Conservation (phyloP, 2,113 vertebrate species). For the Myanophis thanlyinensis region DNA sequence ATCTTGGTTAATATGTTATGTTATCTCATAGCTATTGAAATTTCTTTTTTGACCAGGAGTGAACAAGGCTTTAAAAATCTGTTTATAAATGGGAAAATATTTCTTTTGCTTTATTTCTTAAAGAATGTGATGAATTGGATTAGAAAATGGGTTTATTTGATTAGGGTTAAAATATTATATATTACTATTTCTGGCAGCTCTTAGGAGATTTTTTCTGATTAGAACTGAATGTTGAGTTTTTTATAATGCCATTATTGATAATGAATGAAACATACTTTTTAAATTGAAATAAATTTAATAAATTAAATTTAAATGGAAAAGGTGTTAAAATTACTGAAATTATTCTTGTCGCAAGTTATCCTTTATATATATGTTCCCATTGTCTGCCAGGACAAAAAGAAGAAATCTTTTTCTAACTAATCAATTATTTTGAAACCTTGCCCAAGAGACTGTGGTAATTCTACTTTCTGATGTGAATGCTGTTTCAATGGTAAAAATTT, state of each 20-base stretch:
- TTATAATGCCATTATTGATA: not conserved
- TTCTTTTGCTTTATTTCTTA: not conserved
- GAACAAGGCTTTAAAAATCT: not conserved
- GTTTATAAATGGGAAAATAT: not conserved
- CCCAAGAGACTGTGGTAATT: not conserved
- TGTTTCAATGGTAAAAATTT: not conserved
- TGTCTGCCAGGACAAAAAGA: not conserved
- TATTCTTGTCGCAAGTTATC: not conserved
- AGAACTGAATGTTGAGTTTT: not conserved
- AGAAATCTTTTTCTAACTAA: not conserved
- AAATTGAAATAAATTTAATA: not conserved
- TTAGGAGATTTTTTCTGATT: not conserved
- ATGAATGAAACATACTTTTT: not conserved
- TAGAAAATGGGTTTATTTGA: not conserved
- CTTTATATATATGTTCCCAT: too few relatives aligned
- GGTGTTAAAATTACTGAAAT: not conserved
- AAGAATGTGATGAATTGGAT: not conserved
- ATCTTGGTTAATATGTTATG: not conserved
- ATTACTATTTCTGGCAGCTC: not conserved
- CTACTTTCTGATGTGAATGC: not conserved
- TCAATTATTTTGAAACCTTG: not conserved
- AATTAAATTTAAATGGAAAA: too few relatives aligned
- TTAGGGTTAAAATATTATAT: not conserved
- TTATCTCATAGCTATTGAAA: not conserved
- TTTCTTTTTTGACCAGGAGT: not conserved